Percentiles rank a stretch among this genome's conserved stretches.
phyloP scores from a whole-genome alignment of 2,113 vertebrate genomes.

The Semicossyphus pulcher region DNA sequence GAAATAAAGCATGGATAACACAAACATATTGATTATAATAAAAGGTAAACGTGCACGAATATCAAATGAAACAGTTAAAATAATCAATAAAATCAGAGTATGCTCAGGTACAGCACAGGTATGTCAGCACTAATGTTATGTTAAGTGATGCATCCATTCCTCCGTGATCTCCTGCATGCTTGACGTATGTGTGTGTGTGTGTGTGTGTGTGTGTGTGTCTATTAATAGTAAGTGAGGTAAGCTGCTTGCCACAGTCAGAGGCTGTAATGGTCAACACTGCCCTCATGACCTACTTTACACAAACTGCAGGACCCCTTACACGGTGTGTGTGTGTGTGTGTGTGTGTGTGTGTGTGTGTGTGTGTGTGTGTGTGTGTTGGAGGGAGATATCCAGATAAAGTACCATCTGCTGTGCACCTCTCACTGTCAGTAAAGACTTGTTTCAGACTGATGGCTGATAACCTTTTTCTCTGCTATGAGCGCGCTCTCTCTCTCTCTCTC shows the following conservation, averaged over 20 bases:
- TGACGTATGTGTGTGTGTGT: constrained; percentile 1
- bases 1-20: no score
- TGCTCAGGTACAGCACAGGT: background rate
- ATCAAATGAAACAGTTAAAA: no score
- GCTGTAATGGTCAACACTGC: constrained; percentile 55
- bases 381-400: constrained; percentile 14
- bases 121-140: constrained; percentile 2
- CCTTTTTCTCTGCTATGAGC: no score
- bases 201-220: constrained; percentile 26
- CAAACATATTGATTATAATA: no score
- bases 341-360: constrained; percentile 21
- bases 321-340: background rate
- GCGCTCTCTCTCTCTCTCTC: no score
- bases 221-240: constrained; percentile 59
- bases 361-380: constrained; percentile 7
- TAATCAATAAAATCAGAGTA: no score
- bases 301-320: constrained; percentile 9
- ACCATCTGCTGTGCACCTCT: constrained; percentile 45
- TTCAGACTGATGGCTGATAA: no score
- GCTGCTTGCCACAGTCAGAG: constrained; percentile 59
- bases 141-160: constrained; percentile 3
- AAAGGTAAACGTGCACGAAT: no score
- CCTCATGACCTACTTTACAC: constrained; percentile 72
- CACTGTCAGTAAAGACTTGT: background rate
- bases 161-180: constrained; percentile 10